Evolutionary conservation across 1,140 invertebrate species (phyloP).

Genomic region (Dendroctonus valens): DNA sequence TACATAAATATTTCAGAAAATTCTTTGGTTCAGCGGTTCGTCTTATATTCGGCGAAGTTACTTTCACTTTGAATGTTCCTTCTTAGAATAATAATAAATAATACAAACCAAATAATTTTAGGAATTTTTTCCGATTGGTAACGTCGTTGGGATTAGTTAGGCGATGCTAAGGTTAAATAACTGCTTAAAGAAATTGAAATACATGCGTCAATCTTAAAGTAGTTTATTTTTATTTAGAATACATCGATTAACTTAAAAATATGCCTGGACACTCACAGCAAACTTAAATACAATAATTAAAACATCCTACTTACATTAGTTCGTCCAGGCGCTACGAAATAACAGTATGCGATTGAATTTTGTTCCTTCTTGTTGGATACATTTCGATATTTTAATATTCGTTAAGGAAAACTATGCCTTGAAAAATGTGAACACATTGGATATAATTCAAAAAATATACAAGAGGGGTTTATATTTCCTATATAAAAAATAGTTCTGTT

Average conservation of each 20-base stretch:
- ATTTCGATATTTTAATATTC: conserved; percentile 34
- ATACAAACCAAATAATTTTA: too few species aligned
- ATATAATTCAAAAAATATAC: conserved; percentile 28
- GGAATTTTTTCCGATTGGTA: too few species aligned
- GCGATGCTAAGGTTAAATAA: too few species aligned
- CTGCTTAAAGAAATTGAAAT: background rate
- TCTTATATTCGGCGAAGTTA: too few species aligned
- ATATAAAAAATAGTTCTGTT: conserved; percentile 10
- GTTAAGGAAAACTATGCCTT: conserved; percentile 17
- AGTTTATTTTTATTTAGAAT: conserved; percentile 46
- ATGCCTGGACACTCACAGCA: conserved; percentile 46
- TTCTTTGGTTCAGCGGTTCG: too few species aligned
- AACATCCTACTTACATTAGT: conserved; percentile 42
- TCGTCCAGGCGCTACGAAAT: conserved; percentile 45
- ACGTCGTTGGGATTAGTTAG: too few species aligned
- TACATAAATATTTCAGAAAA: too few species aligned
- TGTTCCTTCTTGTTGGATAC: conserved; percentile 20
- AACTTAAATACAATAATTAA: conserved; percentile 44
- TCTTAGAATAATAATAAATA: too few species aligned
- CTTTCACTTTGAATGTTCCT: too few species aligned
- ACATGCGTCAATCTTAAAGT: conserved; percentile 35
- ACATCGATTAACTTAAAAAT: conserved; percentile 47
- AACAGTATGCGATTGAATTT: conserved; percentile 39
- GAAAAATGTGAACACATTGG: conserved; percentile 27
- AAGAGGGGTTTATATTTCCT: conserved; percentile 7